phyloP scores from a whole-genome alignment of 1,140 invertebrate genomes.

The Euwallacea similis region DNA sequence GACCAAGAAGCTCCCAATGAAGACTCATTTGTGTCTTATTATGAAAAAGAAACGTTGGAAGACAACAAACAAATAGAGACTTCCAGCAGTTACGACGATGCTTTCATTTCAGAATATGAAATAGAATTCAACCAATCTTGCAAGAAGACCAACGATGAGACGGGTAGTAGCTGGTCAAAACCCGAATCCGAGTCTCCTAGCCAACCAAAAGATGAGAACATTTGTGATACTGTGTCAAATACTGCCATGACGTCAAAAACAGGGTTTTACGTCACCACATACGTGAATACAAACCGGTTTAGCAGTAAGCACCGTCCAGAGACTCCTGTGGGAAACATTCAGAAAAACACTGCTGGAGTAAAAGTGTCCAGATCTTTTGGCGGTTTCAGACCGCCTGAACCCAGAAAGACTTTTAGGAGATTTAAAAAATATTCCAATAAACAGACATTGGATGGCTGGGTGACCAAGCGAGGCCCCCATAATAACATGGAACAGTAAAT shows the following conservation, averaged over 20 bases:
- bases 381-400: constrained; percentile 32
- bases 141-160: not conserved
- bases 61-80: not conserved
- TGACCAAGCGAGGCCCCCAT: constrained; percentile 25
- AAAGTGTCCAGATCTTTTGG: constrained; percentile 12
- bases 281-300: constrained; percentile 26
- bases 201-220: constrained; percentile 5
- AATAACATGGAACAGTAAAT: constrained; percentile 3
- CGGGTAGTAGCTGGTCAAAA: not conserved
- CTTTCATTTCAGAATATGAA: constrained; percentile 27
- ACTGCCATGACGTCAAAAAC: constrained; percentile 2
- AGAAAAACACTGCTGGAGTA: too few species aligned
- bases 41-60: constrained; percentile 5
- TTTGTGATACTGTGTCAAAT: constrained; percentile 18
- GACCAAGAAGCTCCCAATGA: not conserved
- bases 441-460: constrained; percentile 43
- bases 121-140: constrained; percentile 5
- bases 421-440: constrained; percentile 34
- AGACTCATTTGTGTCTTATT: constrained; percentile 8
- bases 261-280: constrained; percentile 3
- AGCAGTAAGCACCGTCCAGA: constrained; percentile 8
- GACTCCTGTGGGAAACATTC: too few species aligned
- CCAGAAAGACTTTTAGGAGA: constrained; percentile 37
- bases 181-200: not conserved
- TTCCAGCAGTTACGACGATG: constrained; percentile 4